These are phyloP conservation scores for Chamaedrilus cognettii DNA, from an alignment of 2,888 invertebrate species.

Conservation along the genomic window DNA sequence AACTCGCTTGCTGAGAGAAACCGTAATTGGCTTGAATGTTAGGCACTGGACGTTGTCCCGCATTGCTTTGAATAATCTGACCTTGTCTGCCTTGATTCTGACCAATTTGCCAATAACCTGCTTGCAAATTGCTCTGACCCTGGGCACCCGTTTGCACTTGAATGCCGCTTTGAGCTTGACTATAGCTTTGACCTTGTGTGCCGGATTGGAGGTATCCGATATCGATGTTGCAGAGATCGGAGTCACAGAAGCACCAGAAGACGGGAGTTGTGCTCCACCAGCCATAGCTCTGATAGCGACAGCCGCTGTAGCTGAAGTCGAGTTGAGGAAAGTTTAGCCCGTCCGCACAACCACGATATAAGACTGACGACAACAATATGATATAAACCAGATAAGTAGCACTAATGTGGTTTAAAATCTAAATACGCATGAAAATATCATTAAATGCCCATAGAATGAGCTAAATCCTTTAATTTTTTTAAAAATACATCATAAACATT, in stretches of 20 bases:
- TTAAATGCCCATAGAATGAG: too few relatives aligned
- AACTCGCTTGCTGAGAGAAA: too few relatives aligned
- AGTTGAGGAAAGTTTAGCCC: slow-evolving; percentile 28
- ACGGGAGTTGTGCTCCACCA: slow-evolving; percentile 29
- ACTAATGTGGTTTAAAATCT: background rate
- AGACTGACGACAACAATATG: slow-evolving; percentile 21
- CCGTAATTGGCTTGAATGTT: background rate
- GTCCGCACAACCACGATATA: slow-evolving; percentile 38
- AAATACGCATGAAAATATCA: background rate
- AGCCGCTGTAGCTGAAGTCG: slow-evolving; percentile 31
- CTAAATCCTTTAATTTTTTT: too few relatives aligned
- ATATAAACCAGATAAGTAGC: background rate
- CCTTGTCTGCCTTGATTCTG: too few relatives aligned
- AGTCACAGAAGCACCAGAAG: slow-evolving; percentile 36
- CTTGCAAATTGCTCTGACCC: background rate
- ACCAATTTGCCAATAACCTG: too few relatives aligned
- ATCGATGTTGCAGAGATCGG: slow-evolving; percentile 31
- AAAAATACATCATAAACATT: too few relatives aligned
- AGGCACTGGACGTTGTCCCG: background rate
- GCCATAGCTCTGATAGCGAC: slow-evolving; percentile 33
- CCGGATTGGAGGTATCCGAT: background rate
- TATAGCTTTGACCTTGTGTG: background rate
- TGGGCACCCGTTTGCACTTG: too few relatives aligned
- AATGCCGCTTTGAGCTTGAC: too few relatives aligned
- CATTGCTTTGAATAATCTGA: too few relatives aligned